A percentile compares a stretch with the other conserved stretches of the same genome.
These are phyloP conservation scores for Megaustenia siamemsis DNA, from an alignment of 2,888 invertebrate genomes.

Conservation along the genomic window DNA sequence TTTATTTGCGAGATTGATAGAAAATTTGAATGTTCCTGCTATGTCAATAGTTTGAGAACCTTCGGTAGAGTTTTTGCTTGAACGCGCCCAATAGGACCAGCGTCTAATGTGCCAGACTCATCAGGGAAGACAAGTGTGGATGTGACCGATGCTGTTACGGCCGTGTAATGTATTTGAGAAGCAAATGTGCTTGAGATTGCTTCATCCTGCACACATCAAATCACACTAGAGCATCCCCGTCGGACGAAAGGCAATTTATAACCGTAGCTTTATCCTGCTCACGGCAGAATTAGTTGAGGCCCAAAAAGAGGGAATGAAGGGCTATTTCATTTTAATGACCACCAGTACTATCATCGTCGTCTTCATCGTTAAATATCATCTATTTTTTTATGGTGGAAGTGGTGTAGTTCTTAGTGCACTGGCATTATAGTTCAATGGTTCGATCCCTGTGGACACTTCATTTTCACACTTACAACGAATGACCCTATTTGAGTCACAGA, in stretches of 20 bases:
- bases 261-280: neutral
- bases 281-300: neutral
- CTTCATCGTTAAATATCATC: too few species aligned
- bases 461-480: too few species aligned
- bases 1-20: too few species aligned
- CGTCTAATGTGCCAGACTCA: constrained; percentile 22
- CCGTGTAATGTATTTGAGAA: neutral
- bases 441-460: too few species aligned
- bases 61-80: neutral
- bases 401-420: too few species aligned
- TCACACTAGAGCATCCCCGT: neutral
- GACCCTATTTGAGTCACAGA: too few species aligned
- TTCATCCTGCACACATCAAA: neutral
- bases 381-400: too few species aligned
- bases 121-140: neutral
- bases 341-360: too few species aligned
- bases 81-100: neutral
- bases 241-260: neutral
- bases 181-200: neutral
- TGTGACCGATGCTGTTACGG: constrained; percentile 20
- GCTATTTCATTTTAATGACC: too few species aligned
- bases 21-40: neutral
- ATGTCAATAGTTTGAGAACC: neutral
- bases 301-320: too few species aligned
- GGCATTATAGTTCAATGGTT: too few species aligned